Evolutionary conservation across 2,888 invertebrate species (phyloP).

Genomic region (Eupithecia pulchellata): DNA sequence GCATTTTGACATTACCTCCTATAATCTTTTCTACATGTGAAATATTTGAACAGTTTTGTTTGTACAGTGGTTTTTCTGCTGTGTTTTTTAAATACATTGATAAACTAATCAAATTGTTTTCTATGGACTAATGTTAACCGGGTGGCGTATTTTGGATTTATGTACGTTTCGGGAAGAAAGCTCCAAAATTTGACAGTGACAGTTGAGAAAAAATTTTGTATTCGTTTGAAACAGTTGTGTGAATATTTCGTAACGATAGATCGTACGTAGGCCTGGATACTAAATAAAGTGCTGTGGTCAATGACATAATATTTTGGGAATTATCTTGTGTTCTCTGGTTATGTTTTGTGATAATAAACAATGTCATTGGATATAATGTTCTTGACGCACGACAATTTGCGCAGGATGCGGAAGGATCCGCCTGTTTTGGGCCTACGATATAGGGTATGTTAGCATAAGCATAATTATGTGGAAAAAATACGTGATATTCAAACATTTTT

Average conservation of each 20-base stretch:
- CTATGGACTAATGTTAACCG: background rate
- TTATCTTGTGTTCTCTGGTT: background rate
- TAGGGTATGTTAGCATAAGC: slow-evolving; percentile 64
- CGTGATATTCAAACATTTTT: background rate
- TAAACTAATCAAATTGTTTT: background rate
- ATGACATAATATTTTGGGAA: background rate
- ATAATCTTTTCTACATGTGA: background rate
- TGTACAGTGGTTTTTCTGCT: background rate
- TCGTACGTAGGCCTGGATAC: background rate
- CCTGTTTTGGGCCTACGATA: slow-evolving; percentile 78
- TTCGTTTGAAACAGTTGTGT: background rate
- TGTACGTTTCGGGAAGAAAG: background rate
- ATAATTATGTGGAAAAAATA: background rate
- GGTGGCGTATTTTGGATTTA: background rate
- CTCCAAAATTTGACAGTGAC: background rate
- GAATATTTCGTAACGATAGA: background rate
- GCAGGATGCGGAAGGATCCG: slow-evolving; percentile 80
- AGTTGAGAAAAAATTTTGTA: background rate
- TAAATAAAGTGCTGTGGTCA: background rate
- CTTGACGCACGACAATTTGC: slow-evolving; percentile 82
- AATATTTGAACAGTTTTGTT: background rate
- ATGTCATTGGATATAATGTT: slow-evolving; percentile 84
- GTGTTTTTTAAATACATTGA: background rate
- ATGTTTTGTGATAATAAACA: slow-evolving; percentile 62
- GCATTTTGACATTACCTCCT: slow-evolving; percentile 77